Base-by-base conservation (phyloP, 2,888 invertebrate genomes). In the Calameuta idolon region DNA sequence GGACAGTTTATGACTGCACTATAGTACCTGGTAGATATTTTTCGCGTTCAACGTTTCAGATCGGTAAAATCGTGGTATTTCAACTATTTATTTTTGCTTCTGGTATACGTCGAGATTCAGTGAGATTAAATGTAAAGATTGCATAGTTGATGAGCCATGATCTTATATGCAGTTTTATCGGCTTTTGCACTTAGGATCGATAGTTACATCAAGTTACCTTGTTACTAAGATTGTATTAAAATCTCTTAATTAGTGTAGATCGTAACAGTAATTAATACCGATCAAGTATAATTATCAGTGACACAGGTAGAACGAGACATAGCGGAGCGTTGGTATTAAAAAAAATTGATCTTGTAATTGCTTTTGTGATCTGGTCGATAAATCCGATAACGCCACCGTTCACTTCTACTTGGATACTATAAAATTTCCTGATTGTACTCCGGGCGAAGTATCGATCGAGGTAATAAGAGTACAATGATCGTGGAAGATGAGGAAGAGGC, bases 1-100 rank as follows among this genome's bases (percentile, higher is more conserved):
- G 74, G n/a, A 34, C 74, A 34, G 74, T 74, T 74, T 74, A 74
- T 35, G 74, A 74, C 74, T 30, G 30, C 37, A 35, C 71, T 34
- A 9, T 55, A 23, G 55, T 55, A 55, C 55, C 55, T 55, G 55
- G 2, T 5, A 55, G 23, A 55, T 55, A 55, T 23, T 55, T 55
- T 23, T 55, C 23, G 23, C 55, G 55, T 23, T 55, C 2, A 55
- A 55, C 9, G 23, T 55, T 55, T 55, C 9, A 55, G 55, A 55
- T 55, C 23, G 23, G 1, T 9, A 23, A 55, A 55, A 55, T 55
- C 9, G 9, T 9, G 55, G 5, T 15, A 23, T 23, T 55, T 55
- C 0, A 15, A 55, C 2, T 55, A 55, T 55, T 55, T 55, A 55
- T 55, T 55, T 23, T 55, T 23, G 55, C 55, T 23, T 55, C 55